A percentile compares a stretch with the other conserved stretches of the same genome.
These are phyloP conservation scores for Nothocercus julius DNA, from an alignment of 2,113 vertebrate species.

Conservation along the genomic window DNA sequence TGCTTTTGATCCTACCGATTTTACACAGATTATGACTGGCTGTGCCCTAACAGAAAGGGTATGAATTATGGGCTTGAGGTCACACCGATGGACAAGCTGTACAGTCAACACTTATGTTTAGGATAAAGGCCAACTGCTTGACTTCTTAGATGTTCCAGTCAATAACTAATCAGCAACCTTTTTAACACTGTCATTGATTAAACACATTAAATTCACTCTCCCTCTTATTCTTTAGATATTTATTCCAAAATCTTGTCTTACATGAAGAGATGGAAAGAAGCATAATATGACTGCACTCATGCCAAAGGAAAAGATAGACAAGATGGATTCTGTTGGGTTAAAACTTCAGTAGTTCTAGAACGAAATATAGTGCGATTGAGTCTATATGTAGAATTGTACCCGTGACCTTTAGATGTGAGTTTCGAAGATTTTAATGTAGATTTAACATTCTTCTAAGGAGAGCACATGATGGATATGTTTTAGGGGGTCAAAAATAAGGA, in stretches of 20 bases:
- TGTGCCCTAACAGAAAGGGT: not conserved
- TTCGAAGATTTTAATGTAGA: not conserved
- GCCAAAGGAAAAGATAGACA: not conserved
- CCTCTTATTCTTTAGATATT: not conserved
- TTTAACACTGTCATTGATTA: not conserved
- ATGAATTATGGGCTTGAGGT: not conserved
- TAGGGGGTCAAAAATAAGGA: not conserved
- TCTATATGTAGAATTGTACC: not conserved
- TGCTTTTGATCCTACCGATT: not conserved
- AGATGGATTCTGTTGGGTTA: not conserved
- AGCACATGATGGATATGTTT: not conserved
- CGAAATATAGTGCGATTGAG: not conserved
- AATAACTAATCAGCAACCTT: not conserved
- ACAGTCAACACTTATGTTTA: not conserved
- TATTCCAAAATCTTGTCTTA: not conserved
- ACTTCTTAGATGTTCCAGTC: not conserved
- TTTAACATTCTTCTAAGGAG: not conserved
- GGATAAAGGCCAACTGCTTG: not conserved
- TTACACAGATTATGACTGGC: not conserved
- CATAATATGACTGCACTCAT: not conserved
- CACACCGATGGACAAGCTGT: not conserved
- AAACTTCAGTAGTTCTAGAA: not conserved
- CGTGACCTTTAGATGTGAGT: not conserved
- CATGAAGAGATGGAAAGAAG: not conserved
- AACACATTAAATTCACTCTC: not conserved